Conservation (phyloP, 2,113 vertebrate genomes). For the Caranx ignobilis region DNA sequence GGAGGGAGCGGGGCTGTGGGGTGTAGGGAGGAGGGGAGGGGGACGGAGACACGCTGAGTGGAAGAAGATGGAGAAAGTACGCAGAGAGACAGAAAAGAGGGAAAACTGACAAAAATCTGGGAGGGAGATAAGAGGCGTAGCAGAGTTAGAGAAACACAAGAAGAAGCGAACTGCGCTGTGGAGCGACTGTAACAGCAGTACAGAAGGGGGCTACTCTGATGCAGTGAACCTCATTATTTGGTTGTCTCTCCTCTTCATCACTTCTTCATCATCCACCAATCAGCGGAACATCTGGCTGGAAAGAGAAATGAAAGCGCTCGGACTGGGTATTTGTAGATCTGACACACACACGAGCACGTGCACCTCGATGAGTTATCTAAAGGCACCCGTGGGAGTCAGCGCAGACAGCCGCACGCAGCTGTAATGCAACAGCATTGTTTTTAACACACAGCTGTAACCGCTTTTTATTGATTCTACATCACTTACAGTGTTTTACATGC, state of each 20-base stretch:
- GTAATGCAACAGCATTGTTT: conserved; percentile 41
- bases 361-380: conserved; percentile 47
- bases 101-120: conserved; percentile 62
- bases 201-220: conserved; percentile 42
- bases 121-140: conserved; percentile 50
- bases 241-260: conserved; percentile 53
- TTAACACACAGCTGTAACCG: conserved; percentile 14
- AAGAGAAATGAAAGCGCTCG: conserved; percentile 71
- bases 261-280: conserved; percentile 71
- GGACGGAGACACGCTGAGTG: conserved; percentile 32
- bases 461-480: conserved; percentile 31
- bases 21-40: too few relatives aligned
- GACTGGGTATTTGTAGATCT: conserved; percentile 53
- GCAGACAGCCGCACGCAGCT: conserved; percentile 37
- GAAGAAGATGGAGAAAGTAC: conserved; percentile 35
- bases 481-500: conserved; percentile 25
- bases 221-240: conserved; percentile 53
- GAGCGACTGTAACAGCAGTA: conserved; percentile 23
- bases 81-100: conserved; percentile 49
- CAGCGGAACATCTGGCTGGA: conserved; percentile 78
- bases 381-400: conserved; percentile 48
- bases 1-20: not conserved
- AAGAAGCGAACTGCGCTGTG: conserved; percentile 41
- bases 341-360: conserved; percentile 41
- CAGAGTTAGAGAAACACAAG: conserved; percentile 33